Conservation (phyloP, 1,140 invertebrate genomes). For the Drosophila tsacasi region DNA sequence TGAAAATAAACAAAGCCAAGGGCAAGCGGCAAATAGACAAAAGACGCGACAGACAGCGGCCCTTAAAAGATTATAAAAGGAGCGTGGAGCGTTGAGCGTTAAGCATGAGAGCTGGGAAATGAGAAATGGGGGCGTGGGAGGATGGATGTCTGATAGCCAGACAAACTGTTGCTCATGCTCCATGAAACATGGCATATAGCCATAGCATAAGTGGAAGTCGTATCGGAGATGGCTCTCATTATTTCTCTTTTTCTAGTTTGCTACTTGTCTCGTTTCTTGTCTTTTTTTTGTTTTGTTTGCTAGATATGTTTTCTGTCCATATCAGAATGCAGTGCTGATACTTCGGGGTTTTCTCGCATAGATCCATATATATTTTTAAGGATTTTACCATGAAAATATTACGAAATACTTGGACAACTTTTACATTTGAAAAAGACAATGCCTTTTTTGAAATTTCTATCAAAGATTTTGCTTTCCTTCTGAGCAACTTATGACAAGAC, state of each 20-base stretch:
- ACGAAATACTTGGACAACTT: background rate
- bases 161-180: slow-evolving; percentile 52
- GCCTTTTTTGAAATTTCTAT: background rate
- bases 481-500: background rate
- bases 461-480: background rate
- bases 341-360: background rate
- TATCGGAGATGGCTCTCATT: slow-evolving; percentile 43
- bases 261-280: background rate
- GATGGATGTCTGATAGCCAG: slow-evolving; percentile 38
- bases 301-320: slow-evolving; percentile 27
- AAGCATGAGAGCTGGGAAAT: background rate
- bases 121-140: slow-evolving; percentile 9
- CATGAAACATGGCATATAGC: slow-evolving; percentile 37
- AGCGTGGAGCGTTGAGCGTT: slow-evolving; percentile 11
- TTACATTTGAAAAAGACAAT: background rate
- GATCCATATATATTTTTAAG: background rate
- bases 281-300: slow-evolving; percentile 8
- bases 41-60: slow-evolving; percentile 60
- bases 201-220: slow-evolving; percentile 45
- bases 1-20: slow-evolving; percentile 58
- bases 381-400: background rate
- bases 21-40: slow-evolving; percentile 67
- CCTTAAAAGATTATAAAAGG: slow-evolving; percentile 78
- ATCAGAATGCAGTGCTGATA: background rate
- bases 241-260: slow-evolving; percentile 28